Conservation (phyloP, 1,140 invertebrate species). For the Drosophila jambulina region DNA sequence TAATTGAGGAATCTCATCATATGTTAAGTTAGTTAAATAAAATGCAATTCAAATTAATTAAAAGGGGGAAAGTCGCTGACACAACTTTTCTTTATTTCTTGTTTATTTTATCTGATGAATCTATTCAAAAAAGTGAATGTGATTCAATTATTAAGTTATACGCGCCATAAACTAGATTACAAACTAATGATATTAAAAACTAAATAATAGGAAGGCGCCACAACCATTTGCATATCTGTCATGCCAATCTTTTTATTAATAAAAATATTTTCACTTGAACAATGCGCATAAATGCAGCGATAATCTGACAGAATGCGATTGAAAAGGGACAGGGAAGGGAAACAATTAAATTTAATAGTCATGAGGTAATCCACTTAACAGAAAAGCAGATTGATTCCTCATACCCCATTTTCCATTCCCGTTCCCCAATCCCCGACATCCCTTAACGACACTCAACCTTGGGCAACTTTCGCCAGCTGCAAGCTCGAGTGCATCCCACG, state of each 20-base stretch:
- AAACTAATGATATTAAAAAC: neutral
- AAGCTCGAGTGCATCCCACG: conserved; percentile 40
- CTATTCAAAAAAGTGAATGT: neutral
- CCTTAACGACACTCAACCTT: conserved; percentile 7
- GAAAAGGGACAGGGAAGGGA: conserved; percentile 2
- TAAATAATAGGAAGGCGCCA: neutral
- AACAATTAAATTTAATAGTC: conserved; percentile 49
- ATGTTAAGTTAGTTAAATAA: conserved; percentile 8
- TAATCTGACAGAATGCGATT: conserved; percentile 13
- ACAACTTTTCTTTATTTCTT: conserved; percentile 2
- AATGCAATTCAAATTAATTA: conserved; percentile 11
- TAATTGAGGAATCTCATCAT: conserved; percentile 4
- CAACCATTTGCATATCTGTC: neutral
- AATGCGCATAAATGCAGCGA: conserved; percentile 3
- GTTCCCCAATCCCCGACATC: neutral
- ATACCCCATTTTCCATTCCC: neutral
- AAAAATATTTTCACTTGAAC: conserved; percentile 19
- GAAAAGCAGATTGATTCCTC: conserved; percentile 36
- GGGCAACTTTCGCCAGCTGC: conserved; percentile 22
- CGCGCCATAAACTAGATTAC: neutral
- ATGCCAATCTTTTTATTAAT: neutral
- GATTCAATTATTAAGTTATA: conserved; percentile 2
- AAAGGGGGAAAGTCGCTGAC: neutral
- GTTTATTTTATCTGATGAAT: neutral
- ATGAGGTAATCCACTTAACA: conserved; percentile 44